These are phyloP conservation scores for Poecilia wingei DNA, from an alignment of 2,797 vertebrate genomes.

Conservation along the genomic window DNA sequence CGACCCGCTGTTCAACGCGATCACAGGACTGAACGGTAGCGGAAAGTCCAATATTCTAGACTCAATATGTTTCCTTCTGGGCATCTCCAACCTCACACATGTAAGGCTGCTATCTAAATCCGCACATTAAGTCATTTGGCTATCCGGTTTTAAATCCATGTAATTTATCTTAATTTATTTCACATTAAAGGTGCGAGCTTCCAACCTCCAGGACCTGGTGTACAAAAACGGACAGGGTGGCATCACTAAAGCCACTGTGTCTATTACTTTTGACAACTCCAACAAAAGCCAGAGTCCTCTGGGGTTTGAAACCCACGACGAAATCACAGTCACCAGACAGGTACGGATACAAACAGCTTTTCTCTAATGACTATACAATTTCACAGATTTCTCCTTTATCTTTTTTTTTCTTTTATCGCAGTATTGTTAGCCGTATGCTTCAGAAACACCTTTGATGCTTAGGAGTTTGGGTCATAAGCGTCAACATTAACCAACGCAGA, in stretches of 20 bases:
- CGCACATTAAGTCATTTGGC: too few species aligned
- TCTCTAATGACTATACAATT: background rate
- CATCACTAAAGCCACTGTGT: slow-evolving; percentile 92
- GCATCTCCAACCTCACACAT: slow-evolving; percentile 90
- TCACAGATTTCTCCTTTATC: background rate
- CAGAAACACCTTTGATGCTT: background rate
- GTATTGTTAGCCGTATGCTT: background rate
- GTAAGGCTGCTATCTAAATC: slow-evolving; percentile 68
- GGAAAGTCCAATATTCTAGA: slow-evolving; percentile 98
- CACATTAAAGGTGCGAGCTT: slow-evolving; percentile 88
- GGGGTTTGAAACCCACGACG: slow-evolving; percentile 91
- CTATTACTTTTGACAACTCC: slow-evolving; percentile 94
- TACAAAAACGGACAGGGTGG: slow-evolving; percentile 97
- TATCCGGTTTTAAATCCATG: background rate
- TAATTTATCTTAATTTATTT: background rate
- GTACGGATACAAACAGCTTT: slow-evolving; percentile 62
- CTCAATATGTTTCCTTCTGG: slow-evolving; percentile 94
- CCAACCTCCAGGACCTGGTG: slow-evolving; percentile 92
- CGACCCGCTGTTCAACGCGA: slow-evolving; percentile 95
- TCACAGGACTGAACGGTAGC: slow-evolving; percentile 96
- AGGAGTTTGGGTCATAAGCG: background rate
- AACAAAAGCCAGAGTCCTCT: slow-evolving; percentile 93
- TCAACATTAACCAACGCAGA: too few species aligned
- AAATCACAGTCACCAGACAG: slow-evolving; percentile 94
- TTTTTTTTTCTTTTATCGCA: background rate